Evolutionary conservation across 2,113 vertebrate species (phyloP).

Genomic region (Podiceps cristatus): DNA sequence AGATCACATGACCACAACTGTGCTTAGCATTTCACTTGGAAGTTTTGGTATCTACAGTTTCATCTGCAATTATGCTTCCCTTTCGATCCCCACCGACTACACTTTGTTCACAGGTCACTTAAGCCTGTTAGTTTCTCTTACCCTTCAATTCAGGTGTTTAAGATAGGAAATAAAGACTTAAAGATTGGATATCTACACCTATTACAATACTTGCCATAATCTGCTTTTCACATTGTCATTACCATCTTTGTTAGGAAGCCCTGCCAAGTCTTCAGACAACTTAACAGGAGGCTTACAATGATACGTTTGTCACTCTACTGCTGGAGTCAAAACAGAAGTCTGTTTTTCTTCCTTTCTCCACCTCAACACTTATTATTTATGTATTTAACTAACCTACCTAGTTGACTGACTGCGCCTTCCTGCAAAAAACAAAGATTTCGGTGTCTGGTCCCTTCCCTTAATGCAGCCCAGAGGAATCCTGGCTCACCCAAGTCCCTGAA

Average conservation of each 20-base stretch:
- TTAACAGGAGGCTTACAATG: neutral
- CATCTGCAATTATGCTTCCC: neutral
- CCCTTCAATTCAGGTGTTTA: neutral
- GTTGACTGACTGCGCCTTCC: neutral
- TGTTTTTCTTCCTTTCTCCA: constrained; percentile 5
- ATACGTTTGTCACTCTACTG: neutral
- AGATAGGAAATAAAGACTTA: neutral
- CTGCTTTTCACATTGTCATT: neutral
- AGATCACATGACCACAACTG: neutral
- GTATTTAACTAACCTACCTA: neutral
- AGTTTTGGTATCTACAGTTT: neutral
- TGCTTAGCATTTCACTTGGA: neutral
- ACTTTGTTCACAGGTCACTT: neutral
- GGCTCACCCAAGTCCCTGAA: neutral
- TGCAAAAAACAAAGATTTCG: neutral
- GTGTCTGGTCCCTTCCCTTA: neutral
- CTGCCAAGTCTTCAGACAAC: neutral
- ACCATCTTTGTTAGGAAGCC: neutral
- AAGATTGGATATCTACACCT: neutral
- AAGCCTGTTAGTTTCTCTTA: neutral
- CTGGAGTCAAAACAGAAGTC: neutral
- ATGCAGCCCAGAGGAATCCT: neutral
- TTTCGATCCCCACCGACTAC: neutral
- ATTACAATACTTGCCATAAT: neutral
- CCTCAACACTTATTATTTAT: neutral